phyloP scores from a whole-genome alignment of 2,888 invertebrate species.

The Cyrtodaria siliqua region DNA sequence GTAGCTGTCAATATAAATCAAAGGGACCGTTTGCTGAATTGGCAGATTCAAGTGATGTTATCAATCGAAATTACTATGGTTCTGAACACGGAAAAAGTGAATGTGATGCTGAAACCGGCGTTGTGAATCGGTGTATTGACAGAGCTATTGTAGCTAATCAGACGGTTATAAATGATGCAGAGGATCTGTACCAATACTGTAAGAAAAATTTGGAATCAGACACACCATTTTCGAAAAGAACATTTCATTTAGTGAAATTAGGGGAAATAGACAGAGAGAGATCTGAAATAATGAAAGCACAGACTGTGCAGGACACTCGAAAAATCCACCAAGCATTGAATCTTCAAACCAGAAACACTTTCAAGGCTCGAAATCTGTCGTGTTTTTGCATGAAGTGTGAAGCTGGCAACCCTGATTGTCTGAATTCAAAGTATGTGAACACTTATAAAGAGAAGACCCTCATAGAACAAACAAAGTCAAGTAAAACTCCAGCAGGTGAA shows the following conservation, averaged over 20 bases:
- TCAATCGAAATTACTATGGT: slow-evolving; percentile 32
- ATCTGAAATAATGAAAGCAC: slow-evolving; percentile 22
- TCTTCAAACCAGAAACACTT: slow-evolving; percentile 12
- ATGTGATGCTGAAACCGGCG: slow-evolving; percentile 22
- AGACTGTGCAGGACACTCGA: slow-evolving; percentile 24
- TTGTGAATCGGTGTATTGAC: slow-evolving; percentile 18
- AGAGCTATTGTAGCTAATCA: slow-evolving; percentile 32
- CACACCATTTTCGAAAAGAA: slow-evolving; percentile 22
- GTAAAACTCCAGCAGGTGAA: slow-evolving; percentile 26
- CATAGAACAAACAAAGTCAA: slow-evolving; percentile 32
- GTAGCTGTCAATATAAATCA: slow-evolving; percentile 33
- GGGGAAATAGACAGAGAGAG: slow-evolving; percentile 36
- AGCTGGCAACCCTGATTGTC: slow-evolving; percentile 24
- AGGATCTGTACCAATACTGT: slow-evolving; percentile 36
- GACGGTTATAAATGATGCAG: slow-evolving; percentile 26
- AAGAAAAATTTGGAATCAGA: slow-evolving; percentile 30
- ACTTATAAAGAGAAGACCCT: slow-evolving; percentile 32
- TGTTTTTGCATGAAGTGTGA: slow-evolving; percentile 38
- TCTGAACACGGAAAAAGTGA: slow-evolving; percentile 38
- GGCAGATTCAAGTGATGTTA: slow-evolving; percentile 1
- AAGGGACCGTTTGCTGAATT: slow-evolving; percentile 41
- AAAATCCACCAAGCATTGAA: slow-evolving; percentile 36
- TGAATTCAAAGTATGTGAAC: slow-evolving; percentile 45
- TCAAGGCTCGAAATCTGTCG: slow-evolving; percentile 30
- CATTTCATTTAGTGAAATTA: slow-evolving; percentile 26